Evolutionary conservation across 2,113 vertebrate genomes (phyloP).

Genomic region (Nymphicus hollandicus): DNA sequence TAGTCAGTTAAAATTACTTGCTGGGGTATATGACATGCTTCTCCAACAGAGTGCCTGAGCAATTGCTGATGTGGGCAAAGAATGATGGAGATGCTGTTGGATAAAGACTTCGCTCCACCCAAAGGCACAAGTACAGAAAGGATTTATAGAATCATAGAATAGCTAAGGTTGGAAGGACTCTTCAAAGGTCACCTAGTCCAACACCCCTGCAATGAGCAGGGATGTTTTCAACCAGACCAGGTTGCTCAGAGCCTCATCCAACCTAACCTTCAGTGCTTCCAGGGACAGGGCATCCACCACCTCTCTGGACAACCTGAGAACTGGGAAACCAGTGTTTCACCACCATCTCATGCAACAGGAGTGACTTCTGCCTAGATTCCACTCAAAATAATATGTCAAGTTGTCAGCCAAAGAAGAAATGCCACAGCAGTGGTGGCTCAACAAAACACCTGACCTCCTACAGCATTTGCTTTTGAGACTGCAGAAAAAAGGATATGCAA

Average conservation of each 20-base stretch:
- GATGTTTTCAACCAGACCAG: neutral
- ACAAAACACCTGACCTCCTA: neutral
- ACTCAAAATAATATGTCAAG: neutral
- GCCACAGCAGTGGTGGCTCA: neutral
- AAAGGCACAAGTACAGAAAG: neutral
- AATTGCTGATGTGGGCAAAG: neutral
- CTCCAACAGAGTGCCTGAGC: neutral
- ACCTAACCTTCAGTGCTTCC: accelerated
- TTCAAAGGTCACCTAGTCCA: neutral
- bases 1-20: neutral
- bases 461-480: neutral
- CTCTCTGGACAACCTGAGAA: neutral
- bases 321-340: neutral
- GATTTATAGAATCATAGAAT: neutral
- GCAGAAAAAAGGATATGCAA: neutral
- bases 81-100: neutral
- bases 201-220: neutral
- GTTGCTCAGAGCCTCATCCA: neutral
- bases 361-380: neutral
- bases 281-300: neutral
- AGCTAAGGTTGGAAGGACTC: neutral
- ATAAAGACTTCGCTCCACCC: neutral
- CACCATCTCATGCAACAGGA: neutral
- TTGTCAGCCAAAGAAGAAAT: neutral
- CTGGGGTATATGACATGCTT: neutral